Conservation (phyloP, 2,113 vertebrate species). For the Manacus vitellinus region DNA sequence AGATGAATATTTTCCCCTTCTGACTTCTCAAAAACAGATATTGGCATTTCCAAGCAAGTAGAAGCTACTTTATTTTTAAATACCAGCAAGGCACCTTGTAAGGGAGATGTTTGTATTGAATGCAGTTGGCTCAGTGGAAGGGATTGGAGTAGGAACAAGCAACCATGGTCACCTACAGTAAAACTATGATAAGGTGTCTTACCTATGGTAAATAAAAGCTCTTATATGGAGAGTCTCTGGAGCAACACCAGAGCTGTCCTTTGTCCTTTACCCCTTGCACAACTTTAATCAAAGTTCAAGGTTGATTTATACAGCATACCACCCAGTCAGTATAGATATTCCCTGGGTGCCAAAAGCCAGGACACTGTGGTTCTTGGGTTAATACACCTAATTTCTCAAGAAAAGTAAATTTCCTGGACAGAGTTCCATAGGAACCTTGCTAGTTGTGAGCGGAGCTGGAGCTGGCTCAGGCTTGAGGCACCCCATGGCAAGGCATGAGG, state of each 20-base stretch:
- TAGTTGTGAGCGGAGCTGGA: neutral
- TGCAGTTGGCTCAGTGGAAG: neutral
- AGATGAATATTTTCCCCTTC: neutral
- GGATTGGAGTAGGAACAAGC: neutral
- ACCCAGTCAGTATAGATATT: neutral
- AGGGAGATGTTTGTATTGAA: neutral
- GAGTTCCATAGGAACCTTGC: fast-evolving
- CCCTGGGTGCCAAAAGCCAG: neutral
- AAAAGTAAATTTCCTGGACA: neutral
- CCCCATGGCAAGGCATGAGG: fast-evolving
- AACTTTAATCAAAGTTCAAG: neutral
- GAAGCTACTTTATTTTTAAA: neutral
- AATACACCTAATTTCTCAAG: neutral
- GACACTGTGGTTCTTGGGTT: neutral
- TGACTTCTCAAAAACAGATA: neutral
- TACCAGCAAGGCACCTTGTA: neutral
- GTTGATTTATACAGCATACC: neutral
- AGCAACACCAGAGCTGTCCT: neutral
- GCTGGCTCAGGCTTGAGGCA: neutral
- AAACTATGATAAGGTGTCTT: neutral
- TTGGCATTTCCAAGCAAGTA: neutral
- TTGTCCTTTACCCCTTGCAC: neutral
- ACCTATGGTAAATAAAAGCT: neutral
- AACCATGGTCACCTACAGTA: neutral
- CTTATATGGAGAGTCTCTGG: neutral